Conservation (phyloP, 2,113 vertebrate genomes). For the Pterocles burchelli region DNA sequence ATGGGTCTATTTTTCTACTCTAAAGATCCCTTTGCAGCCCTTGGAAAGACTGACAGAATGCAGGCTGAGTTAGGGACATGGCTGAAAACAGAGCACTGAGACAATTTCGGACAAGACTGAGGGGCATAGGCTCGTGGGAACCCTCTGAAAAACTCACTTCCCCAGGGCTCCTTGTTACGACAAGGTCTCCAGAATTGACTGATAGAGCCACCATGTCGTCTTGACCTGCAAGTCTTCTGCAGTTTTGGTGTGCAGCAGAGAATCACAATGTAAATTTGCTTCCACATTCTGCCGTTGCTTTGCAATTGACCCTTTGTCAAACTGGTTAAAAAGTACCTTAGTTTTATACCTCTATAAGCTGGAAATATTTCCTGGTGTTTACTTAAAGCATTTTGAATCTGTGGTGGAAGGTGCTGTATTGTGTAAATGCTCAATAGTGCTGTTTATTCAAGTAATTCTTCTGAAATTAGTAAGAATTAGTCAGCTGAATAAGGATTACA, state of each 20-base stretch:
- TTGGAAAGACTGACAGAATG: neutral
- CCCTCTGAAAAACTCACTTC: neutral
- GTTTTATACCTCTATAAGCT: neutral
- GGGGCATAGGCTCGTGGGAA: neutral
- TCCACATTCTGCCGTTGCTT: neutral
- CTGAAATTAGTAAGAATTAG: constrained; percentile 58
- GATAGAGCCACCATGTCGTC: neutral
- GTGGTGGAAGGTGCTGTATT: neutral
- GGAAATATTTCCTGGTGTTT: constrained; percentile 24
- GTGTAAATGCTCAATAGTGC: neutral
- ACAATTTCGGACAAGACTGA: neutral
- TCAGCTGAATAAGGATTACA: constrained; percentile 46
- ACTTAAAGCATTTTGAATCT: constrained; percentile 14
- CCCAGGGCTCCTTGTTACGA: neutral
- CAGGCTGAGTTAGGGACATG: neutral
- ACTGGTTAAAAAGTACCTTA: neutral
- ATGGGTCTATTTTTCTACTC: neutral
- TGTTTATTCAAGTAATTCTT: constrained; percentile 61
- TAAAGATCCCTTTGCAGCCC: neutral
- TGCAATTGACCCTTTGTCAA: constrained; percentile 4
- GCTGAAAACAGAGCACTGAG: neutral
- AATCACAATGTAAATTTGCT: constrained; percentile 27
- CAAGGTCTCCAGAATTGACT: neutral
- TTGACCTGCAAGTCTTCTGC: neutral
- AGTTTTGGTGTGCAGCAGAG: neutral